These are phyloP conservation scores for Thereva unica DNA, from an alignment of 2,888 invertebrate species.

Conservation along the genomic window DNA sequence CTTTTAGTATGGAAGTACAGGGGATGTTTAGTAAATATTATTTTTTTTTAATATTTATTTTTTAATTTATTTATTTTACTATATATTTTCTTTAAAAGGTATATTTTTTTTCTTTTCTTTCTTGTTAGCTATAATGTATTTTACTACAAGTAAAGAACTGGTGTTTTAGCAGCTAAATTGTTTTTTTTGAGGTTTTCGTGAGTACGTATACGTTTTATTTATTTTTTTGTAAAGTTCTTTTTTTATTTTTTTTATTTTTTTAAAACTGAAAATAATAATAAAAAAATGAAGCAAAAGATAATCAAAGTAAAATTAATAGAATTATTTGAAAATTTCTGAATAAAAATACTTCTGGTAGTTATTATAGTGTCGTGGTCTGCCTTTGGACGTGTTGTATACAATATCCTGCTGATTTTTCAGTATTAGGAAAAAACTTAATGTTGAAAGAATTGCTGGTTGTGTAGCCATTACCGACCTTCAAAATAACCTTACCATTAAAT, in stretches of 20 bases:
- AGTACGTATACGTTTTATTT: conserved; percentile 28
- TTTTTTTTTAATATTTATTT: conserved; percentile 1
- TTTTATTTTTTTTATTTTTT: not conserved
- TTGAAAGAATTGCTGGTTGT: too few species aligned
- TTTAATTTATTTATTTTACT: conserved; percentile 12
- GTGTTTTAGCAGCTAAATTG: not conserved
- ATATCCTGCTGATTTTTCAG: too few species aligned
- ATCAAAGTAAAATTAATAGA: not conserved
- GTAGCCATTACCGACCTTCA: too few species aligned
- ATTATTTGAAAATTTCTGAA: too few species aligned
- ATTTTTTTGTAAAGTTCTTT: conserved; percentile 5
- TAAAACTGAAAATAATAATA: not conserved
- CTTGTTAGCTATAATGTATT: conserved; percentile 12
- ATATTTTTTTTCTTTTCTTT: conserved; percentile 19
- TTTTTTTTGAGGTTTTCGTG: conserved; percentile 17
- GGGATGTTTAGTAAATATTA: conserved; percentile 8
- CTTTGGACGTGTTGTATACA: too few species aligned
- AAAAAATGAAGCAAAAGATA: not conserved
- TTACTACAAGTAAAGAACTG: not conserved
- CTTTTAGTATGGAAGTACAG: conserved; percentile 24
- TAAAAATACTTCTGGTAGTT: too few species aligned
- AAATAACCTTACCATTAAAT: too few species aligned
- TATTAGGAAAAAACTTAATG: too few species aligned
- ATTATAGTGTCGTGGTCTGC: too few species aligned
- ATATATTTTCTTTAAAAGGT: conserved; percentile 17